Evolutionary conservation across 1,140 invertebrate genomes (phyloP).

Genomic region (Drosophila tristis): DNA sequence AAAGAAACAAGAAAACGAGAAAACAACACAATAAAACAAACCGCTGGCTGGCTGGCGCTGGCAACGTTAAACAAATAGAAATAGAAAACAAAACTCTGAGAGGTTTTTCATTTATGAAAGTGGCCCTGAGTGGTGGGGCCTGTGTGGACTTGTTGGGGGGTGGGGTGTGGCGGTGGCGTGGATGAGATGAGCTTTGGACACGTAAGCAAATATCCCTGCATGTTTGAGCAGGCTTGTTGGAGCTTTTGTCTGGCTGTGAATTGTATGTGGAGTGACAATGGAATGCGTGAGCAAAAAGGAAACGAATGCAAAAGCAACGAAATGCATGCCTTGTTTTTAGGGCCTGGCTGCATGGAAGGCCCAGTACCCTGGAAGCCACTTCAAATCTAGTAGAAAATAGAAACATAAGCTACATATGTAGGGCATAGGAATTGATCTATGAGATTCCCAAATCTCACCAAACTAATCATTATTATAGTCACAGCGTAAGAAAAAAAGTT

Average conservation of each 20-base stretch:
- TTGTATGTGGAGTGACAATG: constrained; percentile 30
- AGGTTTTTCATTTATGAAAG: constrained; percentile 77
- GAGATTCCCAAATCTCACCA: no score
- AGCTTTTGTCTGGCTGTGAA: constrained; percentile 29
- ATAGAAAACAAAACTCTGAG: constrained; percentile 55
- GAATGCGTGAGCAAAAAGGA: constrained; percentile 18
- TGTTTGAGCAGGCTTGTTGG: constrained; percentile 24
- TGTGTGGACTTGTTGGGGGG: no score
- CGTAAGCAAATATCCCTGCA: constrained; percentile 53
- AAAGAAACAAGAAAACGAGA: constrained; percentile 9
- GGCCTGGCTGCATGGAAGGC: background rate
- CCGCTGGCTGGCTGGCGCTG: background rate
- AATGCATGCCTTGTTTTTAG: background rate
- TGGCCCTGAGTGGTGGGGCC: constrained; percentile 34
- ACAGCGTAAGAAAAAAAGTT: no score
- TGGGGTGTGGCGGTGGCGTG: no score
- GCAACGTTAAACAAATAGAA: constrained; percentile 50
- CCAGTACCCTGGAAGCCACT: no score
- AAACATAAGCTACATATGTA: no score
- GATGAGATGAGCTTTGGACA: constrained; percentile 27
- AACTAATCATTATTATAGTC: no score
- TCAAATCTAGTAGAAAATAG: no score
- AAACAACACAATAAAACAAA: constrained; percentile 21
- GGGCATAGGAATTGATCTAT: no score
- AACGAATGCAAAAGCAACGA: background rate